A percentile compares a stretch with the other conserved stretches of the same genome.
Conservation (phyloP, 2,113 vertebrate genomes). For the Rhinoptilus africanus region DNA sequence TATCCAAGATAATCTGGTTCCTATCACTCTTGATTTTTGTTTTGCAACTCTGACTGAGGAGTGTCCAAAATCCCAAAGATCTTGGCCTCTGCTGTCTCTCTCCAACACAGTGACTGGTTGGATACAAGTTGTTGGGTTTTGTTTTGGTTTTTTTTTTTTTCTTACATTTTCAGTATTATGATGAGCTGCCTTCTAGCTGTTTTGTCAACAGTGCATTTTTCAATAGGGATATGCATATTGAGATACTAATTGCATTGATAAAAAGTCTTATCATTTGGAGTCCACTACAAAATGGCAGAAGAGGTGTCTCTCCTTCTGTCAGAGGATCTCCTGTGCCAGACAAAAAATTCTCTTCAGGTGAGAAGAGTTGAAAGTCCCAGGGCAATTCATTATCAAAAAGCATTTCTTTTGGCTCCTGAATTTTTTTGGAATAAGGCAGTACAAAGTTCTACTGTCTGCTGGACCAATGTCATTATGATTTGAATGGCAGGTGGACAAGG, state of each 20-base stretch:
- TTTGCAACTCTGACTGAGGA: background rate
- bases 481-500: background rate
- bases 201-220: background rate
- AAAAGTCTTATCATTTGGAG: background rate
- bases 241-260: background rate
- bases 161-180: background rate
- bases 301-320: background rate
- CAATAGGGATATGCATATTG: background rate
- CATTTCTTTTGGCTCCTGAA: background rate
- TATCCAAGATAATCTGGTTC: background rate
- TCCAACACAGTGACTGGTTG: background rate
- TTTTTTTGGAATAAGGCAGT: background rate
- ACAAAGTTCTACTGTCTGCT: background rate
- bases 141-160: background rate
- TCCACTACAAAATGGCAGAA: background rate
- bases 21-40: background rate
- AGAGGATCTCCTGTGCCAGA: background rate
- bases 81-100: background rate
- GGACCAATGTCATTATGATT: background rate
- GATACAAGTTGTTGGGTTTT: background rate
- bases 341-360: background rate
- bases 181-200: background rate
- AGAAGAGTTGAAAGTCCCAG: background rate
- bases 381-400: background rate
- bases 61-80: background rate